Base-by-base conservation (phyloP, 2,797 vertebrate species). In the Platalea minor region DNA sequence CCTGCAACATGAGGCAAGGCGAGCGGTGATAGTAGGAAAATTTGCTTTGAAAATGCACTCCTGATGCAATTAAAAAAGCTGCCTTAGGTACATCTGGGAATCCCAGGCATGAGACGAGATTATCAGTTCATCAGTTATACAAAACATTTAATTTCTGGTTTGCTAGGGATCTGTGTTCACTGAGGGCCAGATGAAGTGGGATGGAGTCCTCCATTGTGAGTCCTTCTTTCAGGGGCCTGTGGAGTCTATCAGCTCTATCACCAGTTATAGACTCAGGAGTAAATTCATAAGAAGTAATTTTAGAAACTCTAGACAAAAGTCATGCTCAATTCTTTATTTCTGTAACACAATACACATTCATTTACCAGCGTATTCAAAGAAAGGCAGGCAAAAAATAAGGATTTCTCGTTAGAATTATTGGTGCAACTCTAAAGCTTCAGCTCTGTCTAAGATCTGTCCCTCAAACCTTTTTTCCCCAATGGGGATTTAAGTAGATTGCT, bases 401-500 rank as follows among this genome's bases (percentile, higher is more conserved):
- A 41, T 41, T 41, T 41, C 41, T 41, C 13, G 41, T 41, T 41
- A 41, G 41, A 41, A 41, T 41, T 41, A 41, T 13, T 41, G 41
- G 41, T 41, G 41, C 41, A 41, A 41, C 41, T 41, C 41, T 41
- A 41, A 41, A 41, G 41, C 41, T 41, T 41, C 41, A 41, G 41
- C 41, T 41, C 41, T 41, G 39, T 12, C 39, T 41, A 41, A 41
- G 41, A 41, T 41, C 41, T 41, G 41, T 41, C 41, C 41, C 41
- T 41, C 41, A 41, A 41, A 41, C 41, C 41, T 41, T 41, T 41
- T 41, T 41, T 41, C 41, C 94, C 95, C 86, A 91, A 67, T 54
- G 72, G 86, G 85, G 96, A 97, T 96, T 97, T 97, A 93, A 97
- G 93, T 94, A 95, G 95, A 97, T 97, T 96, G 96, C 96, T 97